These are phyloP conservation scores for Hippocampus guttulatus DNA, from an alignment of 2,113 vertebrate genomes.

Conservation along the genomic window DNA sequence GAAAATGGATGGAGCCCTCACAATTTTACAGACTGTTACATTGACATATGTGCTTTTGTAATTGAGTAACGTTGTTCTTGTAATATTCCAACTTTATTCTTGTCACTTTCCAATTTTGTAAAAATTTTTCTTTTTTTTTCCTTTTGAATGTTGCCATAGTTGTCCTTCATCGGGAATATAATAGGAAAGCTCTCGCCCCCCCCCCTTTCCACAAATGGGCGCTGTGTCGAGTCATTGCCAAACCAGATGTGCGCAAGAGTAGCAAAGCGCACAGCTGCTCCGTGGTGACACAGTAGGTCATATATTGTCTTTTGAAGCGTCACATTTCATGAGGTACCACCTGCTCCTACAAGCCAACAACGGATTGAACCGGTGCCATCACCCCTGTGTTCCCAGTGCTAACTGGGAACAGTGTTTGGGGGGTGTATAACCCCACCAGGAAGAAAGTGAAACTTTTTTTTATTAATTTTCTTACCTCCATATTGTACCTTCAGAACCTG, in stretches of 20 bases:
- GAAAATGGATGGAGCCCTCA: neutral
- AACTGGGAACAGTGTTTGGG: neutral
- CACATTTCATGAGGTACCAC: constrained; percentile 4
- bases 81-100: neutral
- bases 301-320: neutral
- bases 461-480: neutral
- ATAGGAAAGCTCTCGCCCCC: neutral
- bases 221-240: neutral
- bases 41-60: neutral
- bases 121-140: neutral
- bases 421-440: neutral
- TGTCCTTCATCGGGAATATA: neutral
- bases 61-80: neutral
- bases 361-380: neutral
- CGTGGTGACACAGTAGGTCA: neutral
- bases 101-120: neutral
- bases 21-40: constrained; percentile 1
- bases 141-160: neutral
- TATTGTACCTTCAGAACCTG: neutral
- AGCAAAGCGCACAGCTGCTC: neutral
- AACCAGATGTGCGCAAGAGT: constrained; percentile 3
- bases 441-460: neutral
- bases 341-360: neutral
- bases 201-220: neutral
- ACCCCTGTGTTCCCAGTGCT: neutral